Base-by-base conservation (phyloP, 2,888 invertebrate species). In the Amphipoea oculea region DNA sequence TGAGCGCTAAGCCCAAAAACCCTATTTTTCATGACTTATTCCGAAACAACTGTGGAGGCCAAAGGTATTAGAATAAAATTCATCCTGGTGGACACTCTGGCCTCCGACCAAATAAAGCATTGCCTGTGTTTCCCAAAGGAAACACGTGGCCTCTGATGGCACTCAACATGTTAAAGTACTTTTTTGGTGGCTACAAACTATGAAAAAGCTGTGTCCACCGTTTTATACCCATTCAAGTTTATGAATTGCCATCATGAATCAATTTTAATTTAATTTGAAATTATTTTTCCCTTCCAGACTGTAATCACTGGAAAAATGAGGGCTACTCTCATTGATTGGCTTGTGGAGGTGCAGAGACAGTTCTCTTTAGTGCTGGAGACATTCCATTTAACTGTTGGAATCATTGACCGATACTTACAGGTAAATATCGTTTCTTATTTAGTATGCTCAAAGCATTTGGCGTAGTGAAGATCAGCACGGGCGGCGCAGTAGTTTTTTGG, bases 401-500 rank as follows among this genome's bases (percentile, higher is more conserved):
- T 99, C 36, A 97, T 99, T 89, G 99, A 99, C 96, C 97, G 99
- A 92, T 99, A 98, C 96, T 97, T 99, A 87, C 98, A 98, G 97
- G 98, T 98, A 92, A 76, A 17, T 48, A 62, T 2, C 0, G 2
- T 7, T 2, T 68, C 29, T 9, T 40, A 23, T 14, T 51, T n/a
- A 42, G 9, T 79, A n/a, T 65, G 29, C 36, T 14, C 42, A 42
- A n/a, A 36, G 9, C 36, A 5, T 9, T 36, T 54, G 12, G 48
- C 3, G 7, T 12, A 9, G 1, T 54, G 36, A 23, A 70, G 4
- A 40, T 23, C 0, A 4, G 14, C 4, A 9, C 0, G 2, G 36
- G 9, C 9, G 9, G 23, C 0, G 23, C 3, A 3, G 14, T 57
- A 0, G 0, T 54, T 60, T 60, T 60, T 17, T 40, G 9, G n/a